Evolutionary conservation across 2,797 vertebrate genomes (phyloP), one percentile per base, ranked within the genome.

Genomic region (Lagocephalus sceleratus): DNA sequence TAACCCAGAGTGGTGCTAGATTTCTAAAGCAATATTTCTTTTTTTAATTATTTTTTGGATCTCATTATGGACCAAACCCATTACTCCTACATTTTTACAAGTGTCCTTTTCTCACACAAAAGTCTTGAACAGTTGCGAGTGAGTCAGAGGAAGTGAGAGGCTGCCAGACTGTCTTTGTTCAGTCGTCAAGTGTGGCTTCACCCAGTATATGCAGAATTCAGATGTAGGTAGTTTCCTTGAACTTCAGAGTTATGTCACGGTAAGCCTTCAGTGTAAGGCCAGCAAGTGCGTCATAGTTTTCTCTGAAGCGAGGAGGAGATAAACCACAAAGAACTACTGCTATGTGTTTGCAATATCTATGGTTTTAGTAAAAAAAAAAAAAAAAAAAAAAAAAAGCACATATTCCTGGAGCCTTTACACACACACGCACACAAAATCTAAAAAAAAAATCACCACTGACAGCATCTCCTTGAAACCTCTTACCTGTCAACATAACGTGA

Each of bases 91-190:
- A 10, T 35, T 35, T 35, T 14, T 35, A 35, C 32, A 35, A 14
- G 32, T 14, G 2, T 12, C 32, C 12, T 12, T 14, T 12, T 1
- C 8, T 29, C 29, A 29, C 29, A 29, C 29, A 29, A 29, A 29
- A 14, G 32, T 35, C 32, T 35, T 35, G 32, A 35, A 35, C 32
- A 35, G 12, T 12, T 26, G 46, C 22, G 53, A 57, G 54, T 87
- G 77, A 80, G 78, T 83, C 76, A 85, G 69, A 81, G 85, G 81
- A 86, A 83, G 78, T 78, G 73, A 82, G 80, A 69, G 55, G 71
- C 63, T 52, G 68, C 65, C 45, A 12, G 53, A 22, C 51, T 5
- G 3, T 71, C 29, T 59, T 29, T 68, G 47, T 23, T 20, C 5
- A 57, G 19, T 20, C 5, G 44, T 70, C 47, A n/a, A n/a, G n/a